Evolutionary conservation across 2,888 invertebrate species (phyloP).

Genomic region (Aelia acuminata): DNA sequence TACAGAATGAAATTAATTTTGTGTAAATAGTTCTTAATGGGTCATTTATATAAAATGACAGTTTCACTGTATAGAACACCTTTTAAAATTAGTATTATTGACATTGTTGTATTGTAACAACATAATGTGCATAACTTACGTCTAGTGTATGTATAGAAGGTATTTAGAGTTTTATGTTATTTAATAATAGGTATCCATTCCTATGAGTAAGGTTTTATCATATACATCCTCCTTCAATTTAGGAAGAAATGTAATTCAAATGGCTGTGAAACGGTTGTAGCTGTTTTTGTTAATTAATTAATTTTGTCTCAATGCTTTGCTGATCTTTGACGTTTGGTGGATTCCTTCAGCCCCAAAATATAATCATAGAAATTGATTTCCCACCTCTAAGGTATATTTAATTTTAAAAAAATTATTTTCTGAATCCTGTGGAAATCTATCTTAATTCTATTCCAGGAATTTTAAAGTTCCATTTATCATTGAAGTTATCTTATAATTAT

Average conservation of each 20-base stretch:
- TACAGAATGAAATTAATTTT: neutral
- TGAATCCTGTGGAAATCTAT: no score
- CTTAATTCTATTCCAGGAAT: no score
- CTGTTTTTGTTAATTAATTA: slow-evolving; percentile 55
- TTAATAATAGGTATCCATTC: slow-evolving; percentile 51
- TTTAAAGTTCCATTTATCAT: no score
- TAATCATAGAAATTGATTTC: neutral
- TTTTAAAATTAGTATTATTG: slow-evolving; percentile 32
- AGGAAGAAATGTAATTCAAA: slow-evolving; percentile 63
- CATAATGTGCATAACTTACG: neutral
- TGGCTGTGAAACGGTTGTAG: slow-evolving; percentile 65
- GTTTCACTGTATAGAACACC: slow-evolving; percentile 65
- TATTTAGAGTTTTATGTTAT: slow-evolving; percentile 51
- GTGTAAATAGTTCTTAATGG: slow-evolving; percentile 50
- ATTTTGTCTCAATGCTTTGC: slow-evolving; percentile 38
- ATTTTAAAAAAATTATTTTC: no score
- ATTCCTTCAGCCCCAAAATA: neutral
- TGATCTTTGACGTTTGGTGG: slow-evolving; percentile 30
- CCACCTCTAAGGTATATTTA: no score
- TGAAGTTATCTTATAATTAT: no score
- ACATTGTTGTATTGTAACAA: slow-evolving; percentile 9
- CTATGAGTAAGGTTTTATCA: slow-evolving; percentile 51
- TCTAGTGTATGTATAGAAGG: slow-evolving; percentile 2
- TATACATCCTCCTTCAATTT: slow-evolving; percentile 63
- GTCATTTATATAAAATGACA: slow-evolving; percentile 43